phyloP scores from a whole-genome alignment of 2,797 vertebrate genomes.

The Taeniopygia guttata region DNA sequence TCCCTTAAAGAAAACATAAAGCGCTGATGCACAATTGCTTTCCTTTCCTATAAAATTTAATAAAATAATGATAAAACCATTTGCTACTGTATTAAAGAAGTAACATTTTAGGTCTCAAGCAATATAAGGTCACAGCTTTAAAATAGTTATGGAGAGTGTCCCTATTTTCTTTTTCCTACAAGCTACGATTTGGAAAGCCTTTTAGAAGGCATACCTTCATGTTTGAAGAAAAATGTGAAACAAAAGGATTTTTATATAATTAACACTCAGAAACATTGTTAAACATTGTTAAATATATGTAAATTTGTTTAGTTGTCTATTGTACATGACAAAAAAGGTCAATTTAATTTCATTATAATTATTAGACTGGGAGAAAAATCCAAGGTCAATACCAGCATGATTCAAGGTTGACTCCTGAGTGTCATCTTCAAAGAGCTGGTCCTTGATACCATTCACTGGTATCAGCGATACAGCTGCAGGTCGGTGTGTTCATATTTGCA shows the following conservation, averaged over 20 bases:
- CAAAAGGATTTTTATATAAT: neutral
- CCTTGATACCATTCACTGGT: neutral
- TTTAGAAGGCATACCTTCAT: neutral
- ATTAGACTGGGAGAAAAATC: neutral
- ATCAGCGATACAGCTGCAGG: neutral
- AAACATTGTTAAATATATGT: neutral
- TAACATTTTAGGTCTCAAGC: neutral
- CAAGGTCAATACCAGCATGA: neutral
- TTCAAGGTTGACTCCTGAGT: neutral
- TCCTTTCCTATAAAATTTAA: conserved; percentile 27
- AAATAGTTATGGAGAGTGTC: neutral
- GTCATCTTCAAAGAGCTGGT: neutral
- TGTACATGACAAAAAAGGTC: neutral
- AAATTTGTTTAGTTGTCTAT: neutral
- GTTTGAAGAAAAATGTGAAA: neutral
- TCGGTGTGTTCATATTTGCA: neutral
- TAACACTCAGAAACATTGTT: neutral
- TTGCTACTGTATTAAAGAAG: conserved; percentile 18
- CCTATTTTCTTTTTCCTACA: neutral
- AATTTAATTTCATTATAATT: neutral
- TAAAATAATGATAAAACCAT: conserved; percentile 43
- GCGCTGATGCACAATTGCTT: neutral
- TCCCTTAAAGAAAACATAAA: conserved; percentile 5
- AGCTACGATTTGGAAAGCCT: neutral
- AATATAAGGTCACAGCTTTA: neutral